These are phyloP conservation scores for Drosophila subsilvestris DNA, from an alignment of 2,888 invertebrate genomes.

Conservation along the genomic window DNA sequence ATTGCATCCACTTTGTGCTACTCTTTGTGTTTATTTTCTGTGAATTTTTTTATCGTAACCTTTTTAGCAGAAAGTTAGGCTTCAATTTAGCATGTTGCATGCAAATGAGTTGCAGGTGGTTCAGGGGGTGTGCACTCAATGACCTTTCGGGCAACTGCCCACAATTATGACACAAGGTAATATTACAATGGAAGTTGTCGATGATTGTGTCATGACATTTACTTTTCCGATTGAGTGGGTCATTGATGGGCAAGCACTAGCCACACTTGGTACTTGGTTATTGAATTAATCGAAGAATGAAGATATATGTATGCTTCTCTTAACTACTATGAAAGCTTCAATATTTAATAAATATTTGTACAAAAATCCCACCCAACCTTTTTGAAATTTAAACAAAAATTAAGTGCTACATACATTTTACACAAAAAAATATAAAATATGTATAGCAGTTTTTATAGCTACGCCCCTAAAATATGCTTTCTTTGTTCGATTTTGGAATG, in stretches of 20 bases:
- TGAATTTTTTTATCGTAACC: conserved; percentile 24
- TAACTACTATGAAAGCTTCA: background rate
- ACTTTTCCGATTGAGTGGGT: background rate
- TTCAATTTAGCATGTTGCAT: conserved; percentile 30
- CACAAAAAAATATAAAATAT: background rate
- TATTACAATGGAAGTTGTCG: conserved; percentile 40
- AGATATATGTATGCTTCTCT: background rate
- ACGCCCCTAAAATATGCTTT: background rate
- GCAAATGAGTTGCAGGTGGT: conserved; percentile 46
- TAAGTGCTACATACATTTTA: background rate
- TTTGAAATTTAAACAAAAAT: no score
- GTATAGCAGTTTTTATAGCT: no score
- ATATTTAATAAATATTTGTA: no score
- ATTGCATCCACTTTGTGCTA: conserved; percentile 53
- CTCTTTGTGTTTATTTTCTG: conserved; percentile 12
- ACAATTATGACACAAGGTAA: conserved; percentile 39
- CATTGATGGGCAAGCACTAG: background rate
- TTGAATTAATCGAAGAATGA: background rate
- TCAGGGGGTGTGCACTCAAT: conserved; percentile 21
- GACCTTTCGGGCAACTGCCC: conserved; percentile 24
- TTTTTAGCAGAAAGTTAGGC: conserved; percentile 15
- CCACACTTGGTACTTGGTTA: background rate
- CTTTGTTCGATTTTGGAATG: background rate
- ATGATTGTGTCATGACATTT: background rate
- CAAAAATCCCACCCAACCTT: no score